A percentile compares a stretch with the other conserved stretches of the same genome.
phyloP scores from a whole-genome alignment of 2,113 vertebrate species.

The Heteronetta atricapilla region DNA sequence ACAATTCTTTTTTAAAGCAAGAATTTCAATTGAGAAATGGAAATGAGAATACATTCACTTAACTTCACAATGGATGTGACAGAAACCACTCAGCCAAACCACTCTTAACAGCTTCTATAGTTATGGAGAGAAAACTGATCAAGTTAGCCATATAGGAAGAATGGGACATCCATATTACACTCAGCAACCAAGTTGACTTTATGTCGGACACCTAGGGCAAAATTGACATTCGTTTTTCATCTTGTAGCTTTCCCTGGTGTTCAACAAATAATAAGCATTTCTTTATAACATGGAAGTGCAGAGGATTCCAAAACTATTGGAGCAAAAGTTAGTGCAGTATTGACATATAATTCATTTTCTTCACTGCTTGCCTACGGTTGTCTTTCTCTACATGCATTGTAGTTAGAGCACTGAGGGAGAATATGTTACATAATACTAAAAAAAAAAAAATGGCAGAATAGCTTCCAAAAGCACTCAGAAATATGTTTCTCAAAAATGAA shows the following conservation, averaged over 20 bases:
- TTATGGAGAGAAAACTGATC: neutral
- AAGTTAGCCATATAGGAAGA: neutral
- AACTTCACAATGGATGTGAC: neutral
- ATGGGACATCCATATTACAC: neutral
- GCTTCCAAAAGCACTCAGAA: neutral
- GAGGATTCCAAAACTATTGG: neutral
- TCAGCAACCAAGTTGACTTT: neutral
- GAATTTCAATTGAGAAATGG: neutral
- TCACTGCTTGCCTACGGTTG: neutral
- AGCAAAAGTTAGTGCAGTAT: neutral
- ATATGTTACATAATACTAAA: neutral
- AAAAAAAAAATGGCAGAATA: neutral
- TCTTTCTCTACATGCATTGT: neutral
- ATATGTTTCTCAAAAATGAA: neutral
- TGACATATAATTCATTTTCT: neutral
- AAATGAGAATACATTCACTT: neutral
- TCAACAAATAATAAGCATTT: neutral
- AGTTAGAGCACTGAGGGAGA: neutral
- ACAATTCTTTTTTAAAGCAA: constrained; percentile 11
- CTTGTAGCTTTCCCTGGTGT: neutral
- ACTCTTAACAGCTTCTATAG: neutral
- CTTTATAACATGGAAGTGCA: neutral
- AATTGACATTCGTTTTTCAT: neutral
- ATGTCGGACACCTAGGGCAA: neutral
- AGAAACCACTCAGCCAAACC: neutral